A percentile compares a stretch with the other conserved stretches of the same genome.
These are phyloP conservation scores for Epirrhoe alternata DNA, from an alignment of 2,888 invertebrate species.

Conservation along the genomic window DNA sequence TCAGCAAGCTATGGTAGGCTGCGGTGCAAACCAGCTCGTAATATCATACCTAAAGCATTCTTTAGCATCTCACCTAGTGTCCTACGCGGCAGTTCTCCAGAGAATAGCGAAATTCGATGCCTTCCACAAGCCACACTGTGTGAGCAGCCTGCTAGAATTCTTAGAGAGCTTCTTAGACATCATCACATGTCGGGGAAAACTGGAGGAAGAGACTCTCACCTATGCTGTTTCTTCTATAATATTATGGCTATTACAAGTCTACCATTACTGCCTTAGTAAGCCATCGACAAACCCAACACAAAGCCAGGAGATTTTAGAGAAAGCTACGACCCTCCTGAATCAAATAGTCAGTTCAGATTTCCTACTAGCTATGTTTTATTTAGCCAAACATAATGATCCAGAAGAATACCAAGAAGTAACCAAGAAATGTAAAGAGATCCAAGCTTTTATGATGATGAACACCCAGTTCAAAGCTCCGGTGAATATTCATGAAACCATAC, in stretches of 20 bases:
- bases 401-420: constrained; percentile 88
- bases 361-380: constrained; percentile 91
- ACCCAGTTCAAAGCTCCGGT: constrained; percentile 83
- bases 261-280: constrained; percentile 81
- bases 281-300: constrained; percentile 79
- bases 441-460: constrained; percentile 85
- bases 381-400: constrained; percentile 92
- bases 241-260: constrained; percentile 92
- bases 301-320: constrained; percentile 87
- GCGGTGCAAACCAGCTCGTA: constrained; percentile 95
- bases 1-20: constrained; percentile 97
- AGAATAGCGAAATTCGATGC: constrained; percentile 95
- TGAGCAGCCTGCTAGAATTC: constrained; percentile 93
- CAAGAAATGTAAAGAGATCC: constrained; percentile 91
- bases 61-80: constrained; percentile 94
- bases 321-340: constrained; percentile 88
- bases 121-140: constrained; percentile 94
- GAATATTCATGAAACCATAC: constrained; percentile 85
- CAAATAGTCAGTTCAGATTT: constrained; percentile 90
- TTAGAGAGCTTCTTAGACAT: constrained; percentile 88
- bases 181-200: constrained; percentile 90
- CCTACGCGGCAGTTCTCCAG: constrained; percentile 95
- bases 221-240: constrained; percentile 92
- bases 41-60: constrained; percentile 97
- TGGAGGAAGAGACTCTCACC: constrained; percentile 94